These are phyloP conservation scores for Drosophila repleta DNA, from an alignment of 1,140 invertebrate genomes.

Conservation along the genomic window DNA sequence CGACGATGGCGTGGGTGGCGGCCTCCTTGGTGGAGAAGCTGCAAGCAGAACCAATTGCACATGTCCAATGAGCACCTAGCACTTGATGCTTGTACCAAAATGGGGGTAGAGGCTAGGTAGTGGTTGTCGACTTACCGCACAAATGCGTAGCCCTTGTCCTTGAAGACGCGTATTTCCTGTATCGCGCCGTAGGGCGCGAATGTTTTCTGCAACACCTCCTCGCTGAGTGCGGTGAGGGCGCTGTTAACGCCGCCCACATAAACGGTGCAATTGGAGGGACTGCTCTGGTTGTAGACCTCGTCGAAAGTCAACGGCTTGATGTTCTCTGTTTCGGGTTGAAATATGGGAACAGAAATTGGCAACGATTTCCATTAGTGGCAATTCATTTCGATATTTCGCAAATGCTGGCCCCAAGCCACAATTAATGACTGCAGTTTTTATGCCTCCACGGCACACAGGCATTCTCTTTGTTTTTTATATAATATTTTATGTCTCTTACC, in stretches of 20 bases:
- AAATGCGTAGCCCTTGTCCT: slow-evolving; percentile 99
- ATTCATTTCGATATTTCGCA: slow-evolving; percentile 57
- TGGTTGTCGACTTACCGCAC: slow-evolving; percentile 89
- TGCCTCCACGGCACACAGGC: slow-evolving; percentile 15
- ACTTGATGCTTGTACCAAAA: too few relatives aligned
- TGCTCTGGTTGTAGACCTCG: slow-evolving; percentile 99
- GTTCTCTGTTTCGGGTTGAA: slow-evolving; percentile 86
- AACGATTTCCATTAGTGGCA: slow-evolving; percentile 13
- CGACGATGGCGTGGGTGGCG: slow-evolving; percentile 98
- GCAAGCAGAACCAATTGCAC: not conserved
- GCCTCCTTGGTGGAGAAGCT: slow-evolving; percentile 99
- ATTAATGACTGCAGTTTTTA: slow-evolving; percentile 66
- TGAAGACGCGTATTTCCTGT: slow-evolving; percentile 99
- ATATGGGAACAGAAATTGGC: slow-evolving; percentile 25
- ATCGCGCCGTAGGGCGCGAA: slow-evolving; percentile 97
- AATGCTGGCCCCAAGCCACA: slow-evolving; percentile 36
- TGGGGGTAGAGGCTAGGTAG: not conserved
- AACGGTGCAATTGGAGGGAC: slow-evolving; percentile 99
- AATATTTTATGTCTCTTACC: not conserved
- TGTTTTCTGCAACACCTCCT: slow-evolving; percentile 98
- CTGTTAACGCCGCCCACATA: slow-evolving; percentile 99
- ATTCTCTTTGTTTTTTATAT: slow-evolving; percentile 4
- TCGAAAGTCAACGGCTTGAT: slow-evolving; percentile 97
- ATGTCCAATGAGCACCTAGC: not conserved
- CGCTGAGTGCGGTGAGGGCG: slow-evolving; percentile 94